Evolutionary conservation across 2,113 vertebrate species (phyloP), one percentile per base, ranked within the genome.

Genomic region (Electrona antarctica): DNA sequence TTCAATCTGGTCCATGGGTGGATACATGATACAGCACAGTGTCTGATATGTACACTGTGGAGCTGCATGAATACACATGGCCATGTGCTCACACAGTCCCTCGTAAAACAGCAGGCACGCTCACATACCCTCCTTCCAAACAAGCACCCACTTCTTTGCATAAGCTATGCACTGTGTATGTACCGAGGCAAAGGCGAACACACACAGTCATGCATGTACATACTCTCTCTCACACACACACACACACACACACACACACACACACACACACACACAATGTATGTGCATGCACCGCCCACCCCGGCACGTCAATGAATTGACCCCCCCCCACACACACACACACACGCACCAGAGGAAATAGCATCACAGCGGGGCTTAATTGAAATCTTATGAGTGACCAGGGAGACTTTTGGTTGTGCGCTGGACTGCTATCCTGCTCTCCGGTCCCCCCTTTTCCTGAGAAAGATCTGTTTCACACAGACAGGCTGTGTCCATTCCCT

Each of bases 391-490:
- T 58, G 78, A 77, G 56, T 80, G 69, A 64, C 76, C 47, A n/a
- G 73, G 81, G 85, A 86, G 67, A 41, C 47, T 52, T 82, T 68
- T 3, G 14, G 14, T 58, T 62, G 15, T 77, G 64, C 8, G 15
- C 54, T 28, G 60, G 72, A 21, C 54, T 28, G 60, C 69, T 75
- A 67, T 84, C 78, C 77, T 11, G 46, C 63, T 75, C 52, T 66
- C 50, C 41, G 60, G 61, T 81, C 71, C 13, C 49, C 56, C 75
- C 50, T 83, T 76, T 78, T 58, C 69, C 60, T 73, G 80, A 80
- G 73, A 88, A 87, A 79, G 10, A 76, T 69, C 12, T 4, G 12
- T 66, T 85, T 80, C 82, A 78, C 77, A 76, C 79, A 64, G 62
- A 76, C 69, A 28, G 46, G 13, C 69, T n/a, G 8, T 0, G 58